Base-by-base conservation (phyloP, 2,113 vertebrate genomes). In the Morone chrysops region DNA sequence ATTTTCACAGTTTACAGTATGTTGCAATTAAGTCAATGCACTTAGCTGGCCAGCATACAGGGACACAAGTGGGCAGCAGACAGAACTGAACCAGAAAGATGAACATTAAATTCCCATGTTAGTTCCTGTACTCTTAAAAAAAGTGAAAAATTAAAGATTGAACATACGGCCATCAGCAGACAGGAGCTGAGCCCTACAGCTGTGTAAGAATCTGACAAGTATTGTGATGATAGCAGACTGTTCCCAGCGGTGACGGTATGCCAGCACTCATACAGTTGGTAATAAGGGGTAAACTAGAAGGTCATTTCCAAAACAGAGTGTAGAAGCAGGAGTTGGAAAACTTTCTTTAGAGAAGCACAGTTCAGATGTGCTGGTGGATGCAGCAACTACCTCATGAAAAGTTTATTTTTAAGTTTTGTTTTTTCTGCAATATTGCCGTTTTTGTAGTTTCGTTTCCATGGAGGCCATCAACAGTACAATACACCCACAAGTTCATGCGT, bases 1-100 rank as follows among this genome's bases (percentile, higher is more conserved):
- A 84, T 60, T 86, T 87, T 80, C 77, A 84, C 83, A 74, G 87
- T 87, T 86, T 82, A 83, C 80, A 81, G 51, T 62, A 22, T 74
- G 62, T 72, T 80, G 53, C 47, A 79, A 83, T 89, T 68, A 84
- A 88, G 71, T 48, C 59, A 67, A 31, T 60, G 75, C 65, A 67
- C 71, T 83, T 60, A 81, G 72, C 40, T 86, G 81, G 76, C 66
- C 43, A 36, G 59, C 41, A 57, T 76, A 83, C 71, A 82, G 66
- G 50, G 48, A 74, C 80, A 82, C 51, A 69, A 53, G 79, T 69
- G 69, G 71, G 77, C 53, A 79, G 40, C 54, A 60, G n/a, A 56
- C 36, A 78, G 10, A 80, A 57, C 22, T 16, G 10, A 66, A 75
- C n/a, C 56, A 87, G 71, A 65, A 36, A 79, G 43, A 82, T 74